Percentiles rank a stretch among this genome's conserved stretches.
Conservation (phyloP, 2,797 vertebrate species). For the Pangasius sanitwongsei region DNA sequence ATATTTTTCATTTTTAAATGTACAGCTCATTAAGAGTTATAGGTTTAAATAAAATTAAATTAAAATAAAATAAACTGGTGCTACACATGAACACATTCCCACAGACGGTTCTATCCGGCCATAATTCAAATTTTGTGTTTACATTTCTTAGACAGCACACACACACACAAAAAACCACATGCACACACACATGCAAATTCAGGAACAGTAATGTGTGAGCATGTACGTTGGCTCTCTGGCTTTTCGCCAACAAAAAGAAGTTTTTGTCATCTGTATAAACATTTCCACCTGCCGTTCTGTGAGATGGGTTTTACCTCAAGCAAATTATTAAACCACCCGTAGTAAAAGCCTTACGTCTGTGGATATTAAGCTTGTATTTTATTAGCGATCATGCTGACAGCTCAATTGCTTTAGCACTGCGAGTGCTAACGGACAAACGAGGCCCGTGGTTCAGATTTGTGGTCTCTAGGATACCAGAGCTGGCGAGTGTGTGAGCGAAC, state of each 20-base stretch:
- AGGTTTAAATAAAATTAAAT: not conserved
- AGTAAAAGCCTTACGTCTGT: not conserved
- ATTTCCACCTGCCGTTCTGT: not conserved
- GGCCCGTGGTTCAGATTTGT: conserved; percentile 18
- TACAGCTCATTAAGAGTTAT: not conserved
- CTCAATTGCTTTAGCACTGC: conserved; percentile 35
- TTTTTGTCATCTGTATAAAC: conserved; percentile 6
- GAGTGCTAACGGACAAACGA: conserved; percentile 33
- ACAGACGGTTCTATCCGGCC: not conserved
- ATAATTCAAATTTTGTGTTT: not conserved
- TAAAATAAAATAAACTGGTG: not conserved
- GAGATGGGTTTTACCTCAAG: not conserved
- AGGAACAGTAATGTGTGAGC: not conserved
- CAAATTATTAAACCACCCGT: not conserved
- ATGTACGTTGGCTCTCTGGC: not conserved
- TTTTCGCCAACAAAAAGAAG: not conserved
- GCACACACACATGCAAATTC: not conserved
- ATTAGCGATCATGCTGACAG: conserved; percentile 7
- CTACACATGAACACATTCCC: not conserved
- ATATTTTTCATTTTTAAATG: not conserved
- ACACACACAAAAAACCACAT: too few species aligned
- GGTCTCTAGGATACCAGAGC: conserved; percentile 49
- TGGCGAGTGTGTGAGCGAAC: conserved; percentile 37
- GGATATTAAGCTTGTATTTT: conserved; percentile 24
- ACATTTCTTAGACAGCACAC: not conserved